A percentile compares a stretch with the other conserved stretches of the same genome.
phyloP scores from a whole-genome alignment of 2,113 vertebrate genomes.

The Cariama cristata region DNA sequence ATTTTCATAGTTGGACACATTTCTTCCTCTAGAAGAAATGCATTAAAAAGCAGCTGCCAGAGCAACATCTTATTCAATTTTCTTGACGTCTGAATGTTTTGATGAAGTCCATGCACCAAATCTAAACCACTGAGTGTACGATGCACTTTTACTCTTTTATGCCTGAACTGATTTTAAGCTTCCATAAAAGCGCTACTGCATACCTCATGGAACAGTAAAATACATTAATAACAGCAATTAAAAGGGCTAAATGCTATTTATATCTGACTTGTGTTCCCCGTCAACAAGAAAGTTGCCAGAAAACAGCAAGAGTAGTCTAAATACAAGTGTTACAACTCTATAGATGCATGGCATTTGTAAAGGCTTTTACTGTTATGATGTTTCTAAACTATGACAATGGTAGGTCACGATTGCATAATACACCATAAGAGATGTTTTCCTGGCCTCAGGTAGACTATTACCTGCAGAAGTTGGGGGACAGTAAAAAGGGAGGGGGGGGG shows the following conservation, averaged over 20 bases:
- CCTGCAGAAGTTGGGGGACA: background rate
- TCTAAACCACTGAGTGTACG: background rate
- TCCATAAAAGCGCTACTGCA: background rate
- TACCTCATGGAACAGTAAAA: background rate
- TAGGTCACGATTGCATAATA: background rate
- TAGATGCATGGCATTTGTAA: background rate
- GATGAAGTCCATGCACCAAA: background rate
- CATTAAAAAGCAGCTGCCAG: background rate
- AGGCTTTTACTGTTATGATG: background rate
- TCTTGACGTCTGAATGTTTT: background rate
- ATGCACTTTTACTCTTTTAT: background rate
- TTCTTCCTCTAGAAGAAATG: background rate
- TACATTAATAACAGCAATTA: background rate
- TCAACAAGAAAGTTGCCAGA: slow-evolving; percentile 10
- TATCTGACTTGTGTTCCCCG: background rate
- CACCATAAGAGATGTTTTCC: background rate
- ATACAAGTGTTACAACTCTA: background rate
- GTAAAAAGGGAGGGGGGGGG: background rate
- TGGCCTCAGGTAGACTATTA: background rate
- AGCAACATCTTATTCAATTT: background rate
- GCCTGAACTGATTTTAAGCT: background rate
- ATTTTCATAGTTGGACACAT: background rate
- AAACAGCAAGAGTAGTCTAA: background rate
- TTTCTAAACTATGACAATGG: slow-evolving; percentile 15
- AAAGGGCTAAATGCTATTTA: background rate